phyloP scores from a whole-genome alignment of 2,797 vertebrate species.

The Lepus townsendii region DNA sequence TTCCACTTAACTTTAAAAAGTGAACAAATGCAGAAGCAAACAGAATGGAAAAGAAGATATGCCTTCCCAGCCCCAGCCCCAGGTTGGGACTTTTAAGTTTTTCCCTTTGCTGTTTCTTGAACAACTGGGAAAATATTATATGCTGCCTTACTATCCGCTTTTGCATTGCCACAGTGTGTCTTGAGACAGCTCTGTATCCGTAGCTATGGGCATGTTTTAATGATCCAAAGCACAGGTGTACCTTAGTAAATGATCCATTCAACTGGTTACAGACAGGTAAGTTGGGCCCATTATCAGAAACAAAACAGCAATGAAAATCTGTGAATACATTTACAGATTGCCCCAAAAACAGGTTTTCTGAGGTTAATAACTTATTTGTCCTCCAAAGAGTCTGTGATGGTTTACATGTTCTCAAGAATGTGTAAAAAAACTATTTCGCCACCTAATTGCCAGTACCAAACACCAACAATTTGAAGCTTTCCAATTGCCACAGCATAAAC shows the following conservation, averaged over 20 bases:
- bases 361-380: neutral
- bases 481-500: neutral
- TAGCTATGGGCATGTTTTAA: neutral
- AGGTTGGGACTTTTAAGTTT: neutral
- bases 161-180: neutral
- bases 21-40: neutral
- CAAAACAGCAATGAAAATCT: constrained; percentile 14
- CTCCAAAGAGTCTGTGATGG: neutral
- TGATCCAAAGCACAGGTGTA: neutral
- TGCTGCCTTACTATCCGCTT: neutral
- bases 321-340: neutral
- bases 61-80: neutral
- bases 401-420: neutral
- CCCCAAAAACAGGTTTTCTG: neutral
- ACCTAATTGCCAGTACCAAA: neutral
- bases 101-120: neutral
- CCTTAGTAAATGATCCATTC: neutral
- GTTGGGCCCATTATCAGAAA: neutral
- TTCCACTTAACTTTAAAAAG: neutral
- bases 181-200: neutral
- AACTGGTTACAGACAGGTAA: neutral
- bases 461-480: constrained; percentile 19
- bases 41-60: neutral
- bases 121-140: neutral
- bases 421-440: constrained; percentile 32